Evolutionary conservation across 2,888 invertebrate genomes (phyloP).

Genomic region (Sicus ferrugineus): DNA sequence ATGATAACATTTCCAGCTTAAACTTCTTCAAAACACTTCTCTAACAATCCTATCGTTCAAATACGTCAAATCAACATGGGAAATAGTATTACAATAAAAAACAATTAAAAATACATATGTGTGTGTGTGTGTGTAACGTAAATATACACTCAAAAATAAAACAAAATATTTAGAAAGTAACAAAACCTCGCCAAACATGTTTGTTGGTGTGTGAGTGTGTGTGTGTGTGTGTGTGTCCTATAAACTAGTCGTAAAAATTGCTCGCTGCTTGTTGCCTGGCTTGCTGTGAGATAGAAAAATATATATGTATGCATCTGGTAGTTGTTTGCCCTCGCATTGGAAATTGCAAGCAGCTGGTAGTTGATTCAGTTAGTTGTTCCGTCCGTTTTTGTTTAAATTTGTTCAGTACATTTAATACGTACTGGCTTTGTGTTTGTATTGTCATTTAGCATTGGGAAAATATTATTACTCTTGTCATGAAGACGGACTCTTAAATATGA

Average conservation of each 20-base stretch:
- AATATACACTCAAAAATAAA: slow-evolving; percentile 39
- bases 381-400: slow-evolving; percentile 36
- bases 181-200: too few species aligned
- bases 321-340: slow-evolving; percentile 11
- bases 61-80: too few species aligned
- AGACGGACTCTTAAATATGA: too few species aligned
- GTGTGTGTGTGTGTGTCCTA: neutral
- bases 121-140: slow-evolving; percentile 41
- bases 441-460: slow-evolving; percentile 57
- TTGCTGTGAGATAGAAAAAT: slow-evolving; percentile 42
- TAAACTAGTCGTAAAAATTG: slow-evolving; percentile 26
- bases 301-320: slow-evolving; percentile 26
- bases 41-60: too few species aligned
- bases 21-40: too few species aligned
- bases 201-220: neutral
- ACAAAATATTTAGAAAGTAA: slow-evolving; percentile 38
- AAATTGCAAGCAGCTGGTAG: slow-evolving; percentile 37
- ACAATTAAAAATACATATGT: too few species aligned
- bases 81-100: too few species aligned
- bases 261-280: slow-evolving; percentile 37
- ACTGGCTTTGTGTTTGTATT: slow-evolving; percentile 44
- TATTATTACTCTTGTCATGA: slow-evolving; percentile 41
- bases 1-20: too few species aligned
- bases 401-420: slow-evolving; percentile 36
- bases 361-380: neutral